Percentiles rank a stretch among this genome's conserved stretches.
Conservation (phyloP, 2,797 vertebrate genomes). For the Lutjanus campechanus region DNA sequence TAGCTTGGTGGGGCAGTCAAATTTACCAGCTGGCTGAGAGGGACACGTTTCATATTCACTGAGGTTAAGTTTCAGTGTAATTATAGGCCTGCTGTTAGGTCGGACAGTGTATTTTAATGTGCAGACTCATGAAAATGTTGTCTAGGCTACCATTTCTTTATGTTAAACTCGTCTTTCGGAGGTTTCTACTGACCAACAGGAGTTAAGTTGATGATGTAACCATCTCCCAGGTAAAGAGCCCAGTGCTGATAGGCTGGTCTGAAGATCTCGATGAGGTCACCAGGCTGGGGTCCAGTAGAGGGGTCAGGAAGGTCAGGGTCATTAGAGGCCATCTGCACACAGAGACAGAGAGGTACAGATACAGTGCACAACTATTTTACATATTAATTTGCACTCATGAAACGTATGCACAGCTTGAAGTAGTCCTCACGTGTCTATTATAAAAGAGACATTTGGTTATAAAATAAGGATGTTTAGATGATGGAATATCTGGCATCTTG, state of each 20-base stretch:
- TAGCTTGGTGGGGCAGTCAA: too few relatives aligned
- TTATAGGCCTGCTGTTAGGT: neutral
- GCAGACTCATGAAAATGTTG: too few relatives aligned
- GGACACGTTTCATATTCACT: neutral
- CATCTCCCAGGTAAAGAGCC: slow-evolving; percentile 95
- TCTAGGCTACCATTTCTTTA: neutral
- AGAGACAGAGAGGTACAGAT: slow-evolving; percentile 1
- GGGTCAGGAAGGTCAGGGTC: slow-evolving; percentile 80
- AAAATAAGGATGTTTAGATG: neutral
- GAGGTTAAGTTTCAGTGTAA: neutral
- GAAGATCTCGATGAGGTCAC: slow-evolving; percentile 96
- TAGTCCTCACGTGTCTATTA: neutral
- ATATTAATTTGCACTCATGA: neutral
- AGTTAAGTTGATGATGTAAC: slow-evolving; percentile 93
- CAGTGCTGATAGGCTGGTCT: slow-evolving; percentile 94
- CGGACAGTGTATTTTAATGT: neutral
- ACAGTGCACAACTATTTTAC: neutral
- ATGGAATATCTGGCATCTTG: neutral
- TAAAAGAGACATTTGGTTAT: neutral
- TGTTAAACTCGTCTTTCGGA: neutral
- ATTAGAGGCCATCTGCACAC: slow-evolving; percentile 88
- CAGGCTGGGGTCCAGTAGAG: slow-evolving; percentile 87
- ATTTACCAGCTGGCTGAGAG: neutral
- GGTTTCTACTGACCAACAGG: slow-evolving; percentile 88
- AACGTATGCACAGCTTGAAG: neutral